phyloP scores from a whole-genome alignment of 2,797 vertebrate genomes.

The Clarias laeviceps region DNA sequence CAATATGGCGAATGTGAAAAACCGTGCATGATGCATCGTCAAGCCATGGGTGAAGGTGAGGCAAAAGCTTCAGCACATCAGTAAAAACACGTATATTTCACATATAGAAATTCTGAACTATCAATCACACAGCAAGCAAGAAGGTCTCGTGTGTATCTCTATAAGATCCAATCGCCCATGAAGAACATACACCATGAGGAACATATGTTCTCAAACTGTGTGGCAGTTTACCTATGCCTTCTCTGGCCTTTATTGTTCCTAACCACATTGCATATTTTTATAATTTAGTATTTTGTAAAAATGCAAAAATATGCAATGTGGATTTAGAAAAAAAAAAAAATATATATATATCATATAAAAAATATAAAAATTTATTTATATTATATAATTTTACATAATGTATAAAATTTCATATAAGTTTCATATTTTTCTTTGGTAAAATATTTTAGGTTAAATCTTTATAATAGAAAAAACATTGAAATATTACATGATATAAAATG shows the following conservation, averaged over 20 bases:
- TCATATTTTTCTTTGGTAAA: neutral
- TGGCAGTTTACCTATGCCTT: conserved; percentile 62
- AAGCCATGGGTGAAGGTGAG: conserved; percentile 58
- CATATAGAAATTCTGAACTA: conserved; percentile 70
- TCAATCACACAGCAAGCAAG: conserved; percentile 73
- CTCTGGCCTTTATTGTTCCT: conserved; percentile 40
- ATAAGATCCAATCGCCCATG: conserved; percentile 55
- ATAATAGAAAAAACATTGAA: neutral
- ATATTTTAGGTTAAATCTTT: neutral
- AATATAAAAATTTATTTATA: too few relatives aligned
- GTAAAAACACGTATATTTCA: conserved; percentile 65
- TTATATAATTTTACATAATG: too few relatives aligned
- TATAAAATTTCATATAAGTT: too few relatives aligned
- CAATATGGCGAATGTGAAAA: conserved; percentile 52
- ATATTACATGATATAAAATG: neutral
- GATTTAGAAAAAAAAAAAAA: too few relatives aligned
- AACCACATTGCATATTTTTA: conserved; percentile 12
- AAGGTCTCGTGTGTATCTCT: conserved; percentile 44
- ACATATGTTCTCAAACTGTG: conserved; percentile 71
- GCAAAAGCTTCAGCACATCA: conserved; percentile 59
- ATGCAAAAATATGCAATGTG: too few relatives aligned
- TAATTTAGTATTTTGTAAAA: too few relatives aligned
- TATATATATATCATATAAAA: too few relatives aligned
- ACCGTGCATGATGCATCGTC: conserved; percentile 61
- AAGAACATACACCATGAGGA: conserved; percentile 63